Percentiles rank a stretch among this genome's conserved stretches.
Conservation (phyloP, 2,888 invertebrate genomes). For the Erebia epiphron region DNA sequence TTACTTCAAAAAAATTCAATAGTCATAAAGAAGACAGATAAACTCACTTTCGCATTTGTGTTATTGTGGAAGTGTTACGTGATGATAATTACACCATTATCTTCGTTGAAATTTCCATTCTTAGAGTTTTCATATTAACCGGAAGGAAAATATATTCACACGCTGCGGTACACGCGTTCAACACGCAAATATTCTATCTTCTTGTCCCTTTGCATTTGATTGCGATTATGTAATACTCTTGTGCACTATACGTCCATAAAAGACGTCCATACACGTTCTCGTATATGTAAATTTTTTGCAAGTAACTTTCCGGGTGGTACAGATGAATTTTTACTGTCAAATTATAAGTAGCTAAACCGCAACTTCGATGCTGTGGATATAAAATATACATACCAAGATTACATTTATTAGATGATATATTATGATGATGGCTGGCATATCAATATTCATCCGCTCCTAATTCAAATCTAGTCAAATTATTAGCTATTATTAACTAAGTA, state of each 20-base stretch:
- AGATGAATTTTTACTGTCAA: conserved; percentile 1
- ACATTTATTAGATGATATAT: too few species aligned
- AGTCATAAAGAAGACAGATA: not conserved
- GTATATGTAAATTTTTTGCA: conserved; percentile 9
- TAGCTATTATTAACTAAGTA: too few species aligned
- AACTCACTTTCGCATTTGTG: conserved; percentile 15
- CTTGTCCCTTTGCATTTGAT: conserved; percentile 13
- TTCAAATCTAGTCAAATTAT: too few species aligned
- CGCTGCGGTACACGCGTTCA: conserved; percentile 14
- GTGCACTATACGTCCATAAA: not conserved
- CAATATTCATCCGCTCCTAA: too few species aligned
- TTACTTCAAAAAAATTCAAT: not conserved
- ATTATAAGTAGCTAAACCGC: not conserved
- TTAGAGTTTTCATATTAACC: conserved; percentile 26
- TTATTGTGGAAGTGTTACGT: conserved; percentile 20
- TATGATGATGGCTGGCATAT: too few species aligned
- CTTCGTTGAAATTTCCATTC: conserved; percentile 33
- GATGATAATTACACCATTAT: conserved; percentile 33
- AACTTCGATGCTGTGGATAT: not conserved
- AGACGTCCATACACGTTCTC: not conserved
- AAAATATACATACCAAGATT: not conserved
- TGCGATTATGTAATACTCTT: not conserved
- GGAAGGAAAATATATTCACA: conserved; percentile 32
- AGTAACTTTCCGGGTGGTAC: conserved; percentile 6
- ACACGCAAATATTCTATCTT: conserved; percentile 12